Conservation (phyloP, 2,113 vertebrate species). For the Melanerpes formicivorus region DNA sequence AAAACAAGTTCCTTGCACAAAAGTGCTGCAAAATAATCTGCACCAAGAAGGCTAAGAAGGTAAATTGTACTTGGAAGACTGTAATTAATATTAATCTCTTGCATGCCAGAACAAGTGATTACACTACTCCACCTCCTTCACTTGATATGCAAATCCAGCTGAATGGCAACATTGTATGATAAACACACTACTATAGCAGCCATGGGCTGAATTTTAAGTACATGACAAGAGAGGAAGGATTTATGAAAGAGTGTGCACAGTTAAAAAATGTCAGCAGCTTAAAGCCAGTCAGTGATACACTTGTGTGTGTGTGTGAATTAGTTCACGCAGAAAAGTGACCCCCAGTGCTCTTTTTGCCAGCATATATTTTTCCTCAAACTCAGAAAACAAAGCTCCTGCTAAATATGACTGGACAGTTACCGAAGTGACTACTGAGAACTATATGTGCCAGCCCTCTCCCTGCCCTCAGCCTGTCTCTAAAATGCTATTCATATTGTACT, state of each 20-base stretch:
- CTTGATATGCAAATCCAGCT: not conserved
- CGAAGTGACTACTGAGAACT: not conserved
- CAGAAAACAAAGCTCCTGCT: not conserved
- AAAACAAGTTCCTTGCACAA: conserved; percentile 25
- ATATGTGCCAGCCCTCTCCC: not conserved
- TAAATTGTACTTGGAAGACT: not conserved
- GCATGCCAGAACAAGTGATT: conserved; percentile 29
- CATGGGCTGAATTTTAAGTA: not conserved
- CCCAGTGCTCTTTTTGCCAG: not conserved
- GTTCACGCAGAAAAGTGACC: not conserved
- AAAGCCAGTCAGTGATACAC: not conserved
- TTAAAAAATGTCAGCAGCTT: not conserved
- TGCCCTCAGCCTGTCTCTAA: not conserved
- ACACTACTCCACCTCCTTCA: not conserved
- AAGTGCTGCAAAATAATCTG: not conserved
- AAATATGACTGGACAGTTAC: not conserved
- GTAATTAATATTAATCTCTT: conserved; percentile 58
- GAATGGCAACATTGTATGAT: not conserved
- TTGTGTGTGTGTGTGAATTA: not conserved
- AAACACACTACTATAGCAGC: not conserved
- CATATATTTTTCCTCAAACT: not conserved
- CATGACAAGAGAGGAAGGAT: not conserved
- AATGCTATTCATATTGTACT: not conserved
- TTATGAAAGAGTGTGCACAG: not conserved
- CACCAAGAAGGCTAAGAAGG: not conserved